Evolutionary conservation across 1,140 invertebrate genomes (phyloP).

Genomic region (Spodoptera litura): DNA sequence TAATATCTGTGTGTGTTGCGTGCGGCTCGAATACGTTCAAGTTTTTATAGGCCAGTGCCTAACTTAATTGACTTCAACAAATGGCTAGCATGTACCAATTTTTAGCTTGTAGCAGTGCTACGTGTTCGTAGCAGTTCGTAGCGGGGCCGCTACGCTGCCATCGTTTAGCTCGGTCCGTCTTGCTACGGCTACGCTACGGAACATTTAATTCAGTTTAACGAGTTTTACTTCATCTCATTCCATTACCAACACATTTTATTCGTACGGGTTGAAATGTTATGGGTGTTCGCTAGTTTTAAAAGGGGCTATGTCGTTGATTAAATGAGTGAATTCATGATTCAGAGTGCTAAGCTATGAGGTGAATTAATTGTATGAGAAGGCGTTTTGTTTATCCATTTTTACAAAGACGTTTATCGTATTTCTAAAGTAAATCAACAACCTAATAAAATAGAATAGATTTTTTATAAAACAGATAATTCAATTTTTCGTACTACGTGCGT

Average conservation of each 20-base stretch:
- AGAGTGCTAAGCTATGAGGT: neutral
- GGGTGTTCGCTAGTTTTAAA: slow-evolving; percentile 16
- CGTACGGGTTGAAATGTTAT: slow-evolving; percentile 22
- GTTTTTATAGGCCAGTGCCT: slow-evolving; percentile 37
- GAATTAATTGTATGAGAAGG: neutral
- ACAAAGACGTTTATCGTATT: no score
- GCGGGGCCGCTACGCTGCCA: slow-evolving; percentile 20
- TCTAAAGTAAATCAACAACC: no score
- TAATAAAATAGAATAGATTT: no score
- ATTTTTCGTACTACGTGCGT: neutral
- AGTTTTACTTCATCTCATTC: slow-evolving; percentile 37
- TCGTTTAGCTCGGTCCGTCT: slow-evolving; percentile 17
- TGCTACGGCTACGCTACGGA: slow-evolving; percentile 18
- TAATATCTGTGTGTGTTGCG: slow-evolving; percentile 54
- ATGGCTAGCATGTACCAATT: slow-evolving; percentile 44
- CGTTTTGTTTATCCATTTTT: no score
- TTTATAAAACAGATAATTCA: neutral
- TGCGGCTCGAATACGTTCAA: slow-evolving; percentile 39
- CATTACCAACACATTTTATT: slow-evolving; percentile 38
- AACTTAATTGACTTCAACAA: slow-evolving; percentile 46
- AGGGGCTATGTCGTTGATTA: slow-evolving; percentile 20
- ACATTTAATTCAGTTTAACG: slow-evolving; percentile 41
- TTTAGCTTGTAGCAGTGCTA: slow-evolving; percentile 44
- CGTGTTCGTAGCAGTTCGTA: slow-evolving; percentile 37
- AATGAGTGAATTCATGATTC: neutral